phyloP scores from a whole-genome alignment of 2,888 invertebrate genomes.

The Plagodis dolabraria region DNA sequence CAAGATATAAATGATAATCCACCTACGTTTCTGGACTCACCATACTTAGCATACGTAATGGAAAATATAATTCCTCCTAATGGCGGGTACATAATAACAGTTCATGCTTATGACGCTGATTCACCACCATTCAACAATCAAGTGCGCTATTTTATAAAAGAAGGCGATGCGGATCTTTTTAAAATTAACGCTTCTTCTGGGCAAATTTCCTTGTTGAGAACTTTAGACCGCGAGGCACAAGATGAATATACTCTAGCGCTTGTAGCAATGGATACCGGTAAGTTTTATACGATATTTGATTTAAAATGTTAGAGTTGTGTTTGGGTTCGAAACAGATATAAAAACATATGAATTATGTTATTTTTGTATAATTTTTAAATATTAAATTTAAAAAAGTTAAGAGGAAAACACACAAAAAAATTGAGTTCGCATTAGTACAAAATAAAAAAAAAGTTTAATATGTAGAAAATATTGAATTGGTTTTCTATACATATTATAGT shows the following conservation, averaged over 20 bases:
- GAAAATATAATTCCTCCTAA: conserved; percentile 94
- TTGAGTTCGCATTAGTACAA: no score
- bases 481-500: no score
- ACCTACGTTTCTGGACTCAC: conserved; percentile 97
- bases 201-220: conserved; percentile 92
- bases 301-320: no score
- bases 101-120: conserved; percentile 96
- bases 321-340: no score
- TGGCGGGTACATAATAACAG: conserved; percentile 91
- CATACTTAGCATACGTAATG: conserved; percentile 96
- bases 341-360: no score
- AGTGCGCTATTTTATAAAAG: conserved; percentile 96
- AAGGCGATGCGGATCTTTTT: conserved; percentile 96
- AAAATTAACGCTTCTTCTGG: conserved; percentile 96
- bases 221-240: conserved; percentile 93
- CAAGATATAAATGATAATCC: conserved; percentile 97
- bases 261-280: conserved; percentile 97
- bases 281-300: conserved; percentile 49
- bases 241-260: conserved; percentile 93
- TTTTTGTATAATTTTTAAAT: no score
- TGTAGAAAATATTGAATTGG: no score
- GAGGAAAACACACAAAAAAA: no score
- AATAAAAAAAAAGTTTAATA: no score
- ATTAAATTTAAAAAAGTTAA: no score
- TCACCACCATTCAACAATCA: conserved; percentile 95